Base-by-base conservation (phyloP, 2,888 invertebrate species). In the Euzetes globulus region DNA sequence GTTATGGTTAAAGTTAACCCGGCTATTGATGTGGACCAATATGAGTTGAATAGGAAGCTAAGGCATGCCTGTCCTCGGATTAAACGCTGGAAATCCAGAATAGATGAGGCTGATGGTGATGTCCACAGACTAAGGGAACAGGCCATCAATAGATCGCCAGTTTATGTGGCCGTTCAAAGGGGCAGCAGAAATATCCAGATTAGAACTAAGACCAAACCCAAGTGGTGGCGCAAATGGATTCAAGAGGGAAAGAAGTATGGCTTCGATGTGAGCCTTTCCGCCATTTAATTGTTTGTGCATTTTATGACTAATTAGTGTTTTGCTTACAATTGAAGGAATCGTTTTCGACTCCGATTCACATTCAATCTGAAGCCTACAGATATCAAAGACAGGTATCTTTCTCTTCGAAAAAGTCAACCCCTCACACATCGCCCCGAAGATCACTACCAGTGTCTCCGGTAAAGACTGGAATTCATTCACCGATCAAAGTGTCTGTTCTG, bases 21-120 rank as follows among this genome's bases (percentile, higher is more conserved):
- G 1, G 22, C 29, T 2, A 17, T 60, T 1, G 33, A 33, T 60
- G 60, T 60, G 13, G 60, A 60, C 27, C 27, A 60, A 11, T 11
- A 4, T 7, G 60, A 60, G 17, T 33, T 60, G 25, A 33, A 60
- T 27, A 29, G 60, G n/a, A 29, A 60, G 33, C 9, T 60, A 60
- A 29, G 60, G 33, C 60, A 60, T n/a, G 60, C 60, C 60, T 60
- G 60, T 60, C 60, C 60, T 29, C 29, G 60, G 5, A 60, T 60
- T 33, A 60, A 22, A 27, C 19, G 60, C 6, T 60, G 60, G 60
- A 60, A 60, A 17, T 29, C 29, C 60, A 29, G 33, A n/a, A 33
- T 60, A 29, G 60, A 60, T 33, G 60, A 60, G 11, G 60, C 60
- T 7, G 60, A 60, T 11, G 60, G 60, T 0, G 33, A 60, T 33